These are phyloP conservation scores for Euclidia mi DNA, from an alignment of 2,888 invertebrate species.

Conservation along the genomic window DNA sequence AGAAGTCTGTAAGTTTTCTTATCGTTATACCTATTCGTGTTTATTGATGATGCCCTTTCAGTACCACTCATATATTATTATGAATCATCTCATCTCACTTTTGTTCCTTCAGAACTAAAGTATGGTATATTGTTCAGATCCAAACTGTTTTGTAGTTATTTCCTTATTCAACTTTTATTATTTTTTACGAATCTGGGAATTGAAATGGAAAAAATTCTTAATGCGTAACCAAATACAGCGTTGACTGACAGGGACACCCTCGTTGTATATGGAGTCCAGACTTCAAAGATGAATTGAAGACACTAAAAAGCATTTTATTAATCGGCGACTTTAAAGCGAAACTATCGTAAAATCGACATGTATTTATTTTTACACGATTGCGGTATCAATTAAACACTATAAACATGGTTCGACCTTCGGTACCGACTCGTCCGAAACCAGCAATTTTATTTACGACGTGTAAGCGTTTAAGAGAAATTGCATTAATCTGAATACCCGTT, in stretches of 20 bases:
- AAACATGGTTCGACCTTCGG: constrained; percentile 73
- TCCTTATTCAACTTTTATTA: too few species aligned
- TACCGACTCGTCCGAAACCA: constrained; percentile 76
- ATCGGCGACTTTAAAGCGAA: constrained; percentile 53
- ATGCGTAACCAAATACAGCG: neutral
- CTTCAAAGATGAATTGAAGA: constrained; percentile 42
- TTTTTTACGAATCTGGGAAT: too few species aligned
- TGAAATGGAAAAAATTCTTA: too few species aligned
- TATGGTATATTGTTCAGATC: too few species aligned
- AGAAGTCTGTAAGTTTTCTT: too few species aligned
- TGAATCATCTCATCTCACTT: too few species aligned
- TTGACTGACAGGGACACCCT: constrained; percentile 13
- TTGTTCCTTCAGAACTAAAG: too few species aligned
- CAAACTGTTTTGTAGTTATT: too few species aligned
- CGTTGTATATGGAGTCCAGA: constrained; percentile 13
- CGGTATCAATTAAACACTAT: constrained; percentile 82
- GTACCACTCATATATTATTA: too few species aligned
- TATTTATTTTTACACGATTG: constrained; percentile 65
- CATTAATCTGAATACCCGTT: constrained; percentile 90
- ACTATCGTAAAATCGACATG: constrained; percentile 59
- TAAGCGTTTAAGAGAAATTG: constrained; percentile 90
- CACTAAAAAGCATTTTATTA: constrained; percentile 50
- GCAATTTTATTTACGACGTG: constrained; percentile 90
- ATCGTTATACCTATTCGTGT: too few species aligned
- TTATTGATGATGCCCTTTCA: too few species aligned